Base-by-base conservation (phyloP, 2,113 vertebrate species). In the Phoenicopterus ruber region DNA sequence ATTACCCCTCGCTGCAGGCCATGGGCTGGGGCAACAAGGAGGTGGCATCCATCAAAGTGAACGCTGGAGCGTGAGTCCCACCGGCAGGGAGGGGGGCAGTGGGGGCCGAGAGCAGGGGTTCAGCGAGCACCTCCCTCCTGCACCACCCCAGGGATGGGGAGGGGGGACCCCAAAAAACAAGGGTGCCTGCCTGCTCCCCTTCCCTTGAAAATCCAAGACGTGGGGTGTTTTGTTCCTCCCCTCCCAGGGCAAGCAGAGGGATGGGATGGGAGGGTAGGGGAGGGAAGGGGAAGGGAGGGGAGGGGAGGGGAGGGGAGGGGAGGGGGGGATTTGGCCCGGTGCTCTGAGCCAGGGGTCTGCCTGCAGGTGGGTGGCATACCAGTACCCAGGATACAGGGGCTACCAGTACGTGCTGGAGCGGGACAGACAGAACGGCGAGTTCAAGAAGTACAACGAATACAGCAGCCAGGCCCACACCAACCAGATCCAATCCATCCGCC, bases 11-110 rank as follows among this genome's bases (percentile, higher is more conserved):
- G 5, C 98, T 99, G 95, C 99, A 99, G 97, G 99, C 99, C 97
- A 99, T 99, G 99, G 99, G 99, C 88, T 99, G 99, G 99, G 98
- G 98, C 97, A 99, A 98, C 98, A 99, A 99, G 97, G 99, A 99
- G 91, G 99, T 99, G 73, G 98, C 98, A 61, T 99, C 99, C 73
- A 98, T 99, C 97, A 99, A 99, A 98, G 98, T 99, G 97, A 99
- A 98, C 95, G 98, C 99, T 0, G 99, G 99, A 98, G 99, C 99
- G 99, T 99, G 98, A 99, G 99, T 98, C 47, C 31, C 5, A 25
- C 52, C 19, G 9, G 14, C 1, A 4, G 59, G 54, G 50, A 3
- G 2, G 3, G 59, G n/a, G 19, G 10, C 0, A 0, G 11, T 11
- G 6, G 47, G 28, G 29, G 20, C 49, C 3, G 5, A 52, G 32